These are phyloP conservation scores for Blastobasis lacticolella DNA, from an alignment of 2,888 invertebrate species.

Conservation along the genomic window DNA sequence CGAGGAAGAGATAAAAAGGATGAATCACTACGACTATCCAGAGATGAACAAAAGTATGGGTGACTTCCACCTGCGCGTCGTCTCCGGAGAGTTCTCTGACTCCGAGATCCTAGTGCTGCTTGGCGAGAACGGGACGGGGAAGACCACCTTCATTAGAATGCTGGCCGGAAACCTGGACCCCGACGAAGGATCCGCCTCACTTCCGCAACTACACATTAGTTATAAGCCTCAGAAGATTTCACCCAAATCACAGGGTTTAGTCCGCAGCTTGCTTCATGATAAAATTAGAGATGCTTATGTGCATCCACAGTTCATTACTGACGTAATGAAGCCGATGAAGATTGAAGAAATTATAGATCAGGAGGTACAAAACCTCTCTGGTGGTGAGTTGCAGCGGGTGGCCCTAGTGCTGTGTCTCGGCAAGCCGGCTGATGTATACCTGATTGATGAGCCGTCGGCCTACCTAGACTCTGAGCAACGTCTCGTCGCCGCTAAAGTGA, in stretches of 20 bases:
- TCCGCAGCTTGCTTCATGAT: conserved; percentile 93
- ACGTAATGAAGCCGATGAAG: conserved; percentile 98
- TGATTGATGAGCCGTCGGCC: conserved; percentile 99
- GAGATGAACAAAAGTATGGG: conserved; percentile 91
- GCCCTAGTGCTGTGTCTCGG: conserved; percentile 97
- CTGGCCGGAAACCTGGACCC: conserved; percentile 96
- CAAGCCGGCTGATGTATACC: conserved; percentile 98
- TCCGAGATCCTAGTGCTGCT: conserved; percentile 98
- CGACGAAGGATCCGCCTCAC: conserved; percentile 82
- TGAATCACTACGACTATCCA: conserved; percentile 97
- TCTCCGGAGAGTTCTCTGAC: conserved; percentile 96
- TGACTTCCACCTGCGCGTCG: conserved; percentile 84
- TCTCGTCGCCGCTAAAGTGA: conserved; percentile 99
- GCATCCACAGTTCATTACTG: conserved; percentile 98
- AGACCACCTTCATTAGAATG: conserved; percentile 99
- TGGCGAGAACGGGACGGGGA: conserved; percentile 98
- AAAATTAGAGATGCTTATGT: conserved; percentile 98
- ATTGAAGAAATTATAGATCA: conserved; percentile 98
- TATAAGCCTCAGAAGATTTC: conserved; percentile 99
- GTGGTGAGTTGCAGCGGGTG: conserved; percentile 98
- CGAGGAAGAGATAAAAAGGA: conserved; percentile 96
- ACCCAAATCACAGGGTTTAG: conserved; percentile 95
- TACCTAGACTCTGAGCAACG: conserved; percentile 99
- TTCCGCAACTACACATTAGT: conserved; percentile 96
- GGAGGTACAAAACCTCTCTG: conserved; percentile 98